These are phyloP conservation scores for Patella pellucida DNA, from an alignment of 2,888 invertebrate genomes.

Conservation along the genomic window DNA sequence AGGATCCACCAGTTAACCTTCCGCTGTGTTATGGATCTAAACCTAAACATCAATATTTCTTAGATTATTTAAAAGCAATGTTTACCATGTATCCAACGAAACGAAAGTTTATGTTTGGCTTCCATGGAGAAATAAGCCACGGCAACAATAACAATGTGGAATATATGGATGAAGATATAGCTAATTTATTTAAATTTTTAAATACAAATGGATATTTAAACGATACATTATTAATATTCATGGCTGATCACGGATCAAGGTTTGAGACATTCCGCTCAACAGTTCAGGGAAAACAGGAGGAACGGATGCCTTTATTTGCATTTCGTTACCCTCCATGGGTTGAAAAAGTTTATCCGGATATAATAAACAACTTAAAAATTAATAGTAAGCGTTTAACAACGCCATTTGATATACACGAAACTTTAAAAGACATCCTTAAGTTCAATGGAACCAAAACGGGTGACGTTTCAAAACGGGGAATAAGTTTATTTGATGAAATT, in stretches of 20 bases:
- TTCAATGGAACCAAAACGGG: constrained; percentile 60
- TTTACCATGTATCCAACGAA: constrained; percentile 75
- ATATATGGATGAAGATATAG: constrained; percentile 82
- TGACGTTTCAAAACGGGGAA: constrained; percentile 44
- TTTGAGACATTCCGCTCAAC: constrained; percentile 87
- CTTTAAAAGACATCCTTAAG: constrained; percentile 79
- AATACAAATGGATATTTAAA: constrained; percentile 77
- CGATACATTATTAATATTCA: constrained; percentile 85
- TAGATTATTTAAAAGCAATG: constrained; percentile 73
- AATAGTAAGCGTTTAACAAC: constrained; percentile 83
- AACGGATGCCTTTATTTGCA: constrained; percentile 88
- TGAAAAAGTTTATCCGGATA: constrained; percentile 75
- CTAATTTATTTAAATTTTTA: constrained; percentile 74
- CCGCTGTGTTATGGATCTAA: constrained; percentile 77
- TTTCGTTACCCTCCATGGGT: constrained; percentile 83
- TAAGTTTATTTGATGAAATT: constrained; percentile 62
- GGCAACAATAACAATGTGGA: constrained; percentile 85
- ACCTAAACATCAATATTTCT: constrained; percentile 74
- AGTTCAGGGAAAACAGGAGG: constrained; percentile 92
- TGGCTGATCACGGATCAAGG: constrained; percentile 90
- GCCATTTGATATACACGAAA: constrained; percentile 91
- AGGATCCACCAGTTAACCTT: too few relatives aligned
- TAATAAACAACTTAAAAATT: constrained; percentile 74
- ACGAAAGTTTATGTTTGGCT: constrained; percentile 82
- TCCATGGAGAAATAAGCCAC: constrained; percentile 89